phyloP scores from a whole-genome alignment of 2,888 invertebrate species.

The Thera britannica region DNA sequence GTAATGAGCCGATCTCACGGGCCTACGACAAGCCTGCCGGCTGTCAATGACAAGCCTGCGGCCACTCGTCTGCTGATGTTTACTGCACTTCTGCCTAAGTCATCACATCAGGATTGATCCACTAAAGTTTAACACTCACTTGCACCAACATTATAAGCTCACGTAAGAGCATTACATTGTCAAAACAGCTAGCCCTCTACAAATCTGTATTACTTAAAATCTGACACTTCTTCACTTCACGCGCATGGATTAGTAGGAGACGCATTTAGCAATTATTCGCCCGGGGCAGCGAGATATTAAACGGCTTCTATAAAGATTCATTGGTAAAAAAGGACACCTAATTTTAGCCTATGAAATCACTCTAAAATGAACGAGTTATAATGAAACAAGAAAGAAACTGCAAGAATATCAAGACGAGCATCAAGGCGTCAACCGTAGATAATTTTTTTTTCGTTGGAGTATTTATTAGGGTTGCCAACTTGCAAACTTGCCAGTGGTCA shows the following conservation, averaged over 20 bases:
- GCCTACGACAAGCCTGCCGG: constrained; percentile 77
- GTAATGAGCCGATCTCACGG: constrained; percentile 62
- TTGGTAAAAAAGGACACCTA: constrained; percentile 47
- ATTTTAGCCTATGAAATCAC: constrained; percentile 17
- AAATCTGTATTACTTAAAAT: constrained; percentile 58
- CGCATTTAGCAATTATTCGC: constrained; percentile 59
- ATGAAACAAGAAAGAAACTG: constrained; percentile 29
- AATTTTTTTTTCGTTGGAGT: constrained; percentile 18
- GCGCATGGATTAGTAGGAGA: constrained; percentile 77
- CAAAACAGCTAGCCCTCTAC: constrained; percentile 58
- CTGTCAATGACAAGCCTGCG: constrained; percentile 63
- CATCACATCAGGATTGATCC: constrained; percentile 64
- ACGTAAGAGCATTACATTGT: constrained; percentile 63
- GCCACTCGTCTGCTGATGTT: constrained; percentile 25
- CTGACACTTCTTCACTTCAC: constrained; percentile 78
- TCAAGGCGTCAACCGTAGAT: constrained; percentile 80
- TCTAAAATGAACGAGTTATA: constrained; percentile 38
- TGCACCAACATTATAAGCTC: constrained; percentile 26
- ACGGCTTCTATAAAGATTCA: constrained; percentile 52
- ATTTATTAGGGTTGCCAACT: too few relatives aligned
- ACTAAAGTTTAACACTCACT: constrained; percentile 27
- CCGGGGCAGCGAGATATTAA: constrained; percentile 44
- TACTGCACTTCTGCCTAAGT: constrained; percentile 68
- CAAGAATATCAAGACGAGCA: constrained; percentile 56
- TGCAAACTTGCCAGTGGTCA: too few relatives aligned